Base-by-base conservation (phyloP, 64 coral and sea anemone genomes). In the Montipora efflorescens region DNA sequence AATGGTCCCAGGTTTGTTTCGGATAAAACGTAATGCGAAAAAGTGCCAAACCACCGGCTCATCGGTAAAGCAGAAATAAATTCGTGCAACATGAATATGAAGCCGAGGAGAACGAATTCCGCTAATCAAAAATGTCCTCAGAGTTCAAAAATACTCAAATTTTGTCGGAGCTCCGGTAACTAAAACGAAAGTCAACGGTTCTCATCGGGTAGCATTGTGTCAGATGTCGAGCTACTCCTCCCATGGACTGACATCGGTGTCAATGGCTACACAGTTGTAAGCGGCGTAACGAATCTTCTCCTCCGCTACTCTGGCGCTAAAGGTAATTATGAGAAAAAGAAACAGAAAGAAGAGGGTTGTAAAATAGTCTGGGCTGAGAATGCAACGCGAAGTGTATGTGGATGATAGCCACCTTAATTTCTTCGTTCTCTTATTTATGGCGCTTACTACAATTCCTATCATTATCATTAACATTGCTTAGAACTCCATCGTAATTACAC, bases 201-300 rank as follows among this genome's bases (percentile, higher is more conserved):
- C 1, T 68, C 47, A 36, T 86, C 82, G 64, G 15, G 64, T 4
- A 49, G 36, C 18, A 4, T 4, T 86, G 16, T 36, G 47, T 71
- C 68, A 18, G n/a, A 19, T 49, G 8, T 86, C 19, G 45, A 66
- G 15, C 10, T 46, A 99, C 48, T 99, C 98, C 13, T 99, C 98
- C 98, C 98, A 99, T 1, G 98, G 95, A 12, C 92, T 94, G 69
- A 95, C 91, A 52, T 99, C 98, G 1, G 98, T 99, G 80, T 99
- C 98, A 47, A 99, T 99, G 14, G 98, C 92, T 22, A 99, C 76
- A 25, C 98, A 99, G 80, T 99, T 99, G 66, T 99, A 99, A 14
- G 98, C 94, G 57, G 98, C 98, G 48, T 99, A 99, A 50, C 98
- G 98, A 28, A 99, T 74, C 74, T 96, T 99, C 46, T 96, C 98